Base-by-base conservation (phyloP, 2,888 invertebrate genomes). In the Hemistola chrysoprasaria region DNA sequence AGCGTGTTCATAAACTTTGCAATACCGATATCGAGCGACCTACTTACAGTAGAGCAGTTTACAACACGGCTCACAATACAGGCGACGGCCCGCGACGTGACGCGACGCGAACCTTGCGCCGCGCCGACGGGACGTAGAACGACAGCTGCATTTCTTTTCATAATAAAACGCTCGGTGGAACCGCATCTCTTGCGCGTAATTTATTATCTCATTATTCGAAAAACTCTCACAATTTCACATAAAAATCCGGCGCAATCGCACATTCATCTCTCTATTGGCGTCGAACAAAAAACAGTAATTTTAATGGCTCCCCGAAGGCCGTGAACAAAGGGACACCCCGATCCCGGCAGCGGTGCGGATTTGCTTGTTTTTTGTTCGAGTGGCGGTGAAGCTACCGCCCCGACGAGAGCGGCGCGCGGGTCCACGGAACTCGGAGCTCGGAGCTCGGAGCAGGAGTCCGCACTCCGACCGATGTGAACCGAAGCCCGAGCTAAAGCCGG, bases 311-410 rank as follows among this genome's bases (percentile, higher is more conserved):
- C 65, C 69, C 56, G 61, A 62, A 65, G 65, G 56, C 59, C 56
- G 59, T 56, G 60, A 65, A 75, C 69, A 73, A 77, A 70, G 61
- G 67, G 52, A 50, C 60, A 58, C 70, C 70, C 71, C 65, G 58
- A 59, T 58, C 52, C 40, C 37, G 48, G 38, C 30, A 51, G 46
- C 52, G 53, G 45, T 49, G 52, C 46, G 47, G 53, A 71, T 68
- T 70, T 67, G 69, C 60, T 71, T 66, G 66, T 71, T 74, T 75
- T 74, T 75, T 73, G 66, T 65, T 59, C 56, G 49, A 57, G 54
- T 47, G 49, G 50, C 43, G 41, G 53, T 52, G 42, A 8, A 11
- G 24, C 20, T 40, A 47, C 35, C 34, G 20, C 20, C 31, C 44
- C 7, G 26, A 2, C 25, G n/a, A 4, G 21, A 7, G 11, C 25